These are phyloP conservation scores for Tupaia chinensis DNA, from an alignment of 2,113 vertebrate genomes.

Conservation along the genomic window DNA sequence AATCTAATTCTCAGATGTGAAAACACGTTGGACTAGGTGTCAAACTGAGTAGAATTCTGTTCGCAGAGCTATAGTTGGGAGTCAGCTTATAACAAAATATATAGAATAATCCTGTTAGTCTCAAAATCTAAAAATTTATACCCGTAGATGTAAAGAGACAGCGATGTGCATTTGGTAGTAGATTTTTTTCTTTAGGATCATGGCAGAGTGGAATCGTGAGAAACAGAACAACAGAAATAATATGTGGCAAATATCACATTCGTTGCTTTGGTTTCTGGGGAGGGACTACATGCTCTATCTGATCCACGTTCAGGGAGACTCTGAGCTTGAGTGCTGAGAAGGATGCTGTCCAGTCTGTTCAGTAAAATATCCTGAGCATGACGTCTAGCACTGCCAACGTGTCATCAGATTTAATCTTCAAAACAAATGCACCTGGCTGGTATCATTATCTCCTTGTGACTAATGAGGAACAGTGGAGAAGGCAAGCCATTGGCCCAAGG, in stretches of 20 bases:
- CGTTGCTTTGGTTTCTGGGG: not conserved
- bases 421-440: not conserved
- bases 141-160: not conserved
- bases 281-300: accelerated
- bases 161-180: not conserved
- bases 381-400: not conserved
- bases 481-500: not conserved
- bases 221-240: not conserved
- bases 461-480: not conserved
- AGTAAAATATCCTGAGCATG: not conserved
- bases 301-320: not conserved
- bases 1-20: conserved; percentile 28
- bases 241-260: not conserved
- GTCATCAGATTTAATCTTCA: not conserved
- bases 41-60: not conserved
- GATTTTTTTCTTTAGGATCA: not conserved
- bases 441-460: not conserved
- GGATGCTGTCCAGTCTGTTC: not conserved
- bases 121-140: not conserved
- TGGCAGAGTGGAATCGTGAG: not conserved
- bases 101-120: not conserved
- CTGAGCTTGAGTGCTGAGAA: not conserved
- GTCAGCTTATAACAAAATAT: not conserved
- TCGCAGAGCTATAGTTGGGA: not conserved
- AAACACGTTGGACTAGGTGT: not conserved